Evolutionary conservation across 2,113 vertebrate species (phyloP).

Genomic region (Heterochromis multidens): DNA sequence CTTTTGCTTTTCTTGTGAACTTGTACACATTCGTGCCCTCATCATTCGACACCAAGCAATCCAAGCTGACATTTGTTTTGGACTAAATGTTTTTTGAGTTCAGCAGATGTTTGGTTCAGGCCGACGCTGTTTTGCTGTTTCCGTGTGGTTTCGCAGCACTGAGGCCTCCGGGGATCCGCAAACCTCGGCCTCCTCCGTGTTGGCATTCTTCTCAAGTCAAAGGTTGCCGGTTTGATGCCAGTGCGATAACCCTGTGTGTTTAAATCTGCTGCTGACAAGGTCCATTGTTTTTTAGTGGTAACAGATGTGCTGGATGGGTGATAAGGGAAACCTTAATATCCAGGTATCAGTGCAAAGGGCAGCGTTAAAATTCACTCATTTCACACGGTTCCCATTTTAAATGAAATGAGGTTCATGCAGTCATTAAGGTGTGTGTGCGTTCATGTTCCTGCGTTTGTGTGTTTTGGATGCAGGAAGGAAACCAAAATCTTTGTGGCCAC

Average conservation of each 20-base stretch:
- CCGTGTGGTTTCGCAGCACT: background rate
- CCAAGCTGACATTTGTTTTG: conserved; percentile 4
- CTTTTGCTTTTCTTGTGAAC: conserved; percentile 5
- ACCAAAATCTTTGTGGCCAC: background rate
- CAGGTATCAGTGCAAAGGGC: background rate
- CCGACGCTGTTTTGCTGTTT: background rate
- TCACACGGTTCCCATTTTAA: background rate
- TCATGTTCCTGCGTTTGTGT: background rate
- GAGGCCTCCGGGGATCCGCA: background rate
- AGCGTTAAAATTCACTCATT: background rate
- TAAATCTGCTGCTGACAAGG: background rate
- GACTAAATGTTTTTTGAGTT: background rate
- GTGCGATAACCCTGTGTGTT: conserved; percentile 9
- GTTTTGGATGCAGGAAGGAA: background rate
- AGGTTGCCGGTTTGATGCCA: conserved; percentile 7
- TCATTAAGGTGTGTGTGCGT: background rate
- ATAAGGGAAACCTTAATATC: background rate
- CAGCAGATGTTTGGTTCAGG: background rate
- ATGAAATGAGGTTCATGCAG: background rate
- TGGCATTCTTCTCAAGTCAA: conserved; percentile 19
- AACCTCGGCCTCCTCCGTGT: background rate
- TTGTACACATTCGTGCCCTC: background rate
- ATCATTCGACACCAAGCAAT: conserved; percentile 1
- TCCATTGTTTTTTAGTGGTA: conserved; percentile 32
- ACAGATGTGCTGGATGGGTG: conserved; percentile 42